Evolutionary conservation across 2,888 invertebrate genomes (phyloP), one percentile per base, ranked within the genome.

Genomic region (Pristionchus japonicus): DNA sequence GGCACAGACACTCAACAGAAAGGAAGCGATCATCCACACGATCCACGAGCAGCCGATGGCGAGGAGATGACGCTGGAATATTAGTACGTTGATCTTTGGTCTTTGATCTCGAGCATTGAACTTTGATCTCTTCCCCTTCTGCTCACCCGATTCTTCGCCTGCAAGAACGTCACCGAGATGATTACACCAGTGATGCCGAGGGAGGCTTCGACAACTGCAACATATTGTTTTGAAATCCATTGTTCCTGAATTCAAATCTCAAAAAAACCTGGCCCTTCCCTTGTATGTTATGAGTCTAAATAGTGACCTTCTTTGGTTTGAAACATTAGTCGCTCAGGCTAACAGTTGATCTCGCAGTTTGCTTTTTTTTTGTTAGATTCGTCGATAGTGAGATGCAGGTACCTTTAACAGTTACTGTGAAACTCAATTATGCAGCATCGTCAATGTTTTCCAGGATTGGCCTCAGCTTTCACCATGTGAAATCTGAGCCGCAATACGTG

Each of bases 41-140:
- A 84, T 6, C 84, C 84, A 84, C 40, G 84, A 84, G 52, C 84
- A 84, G 17, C 84, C 84, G 31, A 84, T 57, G 20, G 84, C 84
- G 23, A 84, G 61, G 34, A 84, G 57, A 37, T 84, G 84, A 57
- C 84, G 57, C 84, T 84, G 84, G 7, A 83, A 23, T 47, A 4
- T n/a, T 17, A 11, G n/a, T 1, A 31, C 17, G 1, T 67, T 82
- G 82, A 82, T 82, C 49, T 82, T 49, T 82, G 82, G 43, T 43
- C 77, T 80, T 80, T 13, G 34, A 11, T 47, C 6, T 23, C 37
- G 74, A 17, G 17, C 64, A 3, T 31, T 47, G 47, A 82, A 40
- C 74, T 74, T 23, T 74, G 74, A 74, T 74, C 74, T 74, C 9
- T 74, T 0, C 1, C 61, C 34, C 43, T 15, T 31, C n/a, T n/a